Evolutionary conservation across 2,113 vertebrate species (phyloP).

Genomic region (Sciurus niger): DNA sequence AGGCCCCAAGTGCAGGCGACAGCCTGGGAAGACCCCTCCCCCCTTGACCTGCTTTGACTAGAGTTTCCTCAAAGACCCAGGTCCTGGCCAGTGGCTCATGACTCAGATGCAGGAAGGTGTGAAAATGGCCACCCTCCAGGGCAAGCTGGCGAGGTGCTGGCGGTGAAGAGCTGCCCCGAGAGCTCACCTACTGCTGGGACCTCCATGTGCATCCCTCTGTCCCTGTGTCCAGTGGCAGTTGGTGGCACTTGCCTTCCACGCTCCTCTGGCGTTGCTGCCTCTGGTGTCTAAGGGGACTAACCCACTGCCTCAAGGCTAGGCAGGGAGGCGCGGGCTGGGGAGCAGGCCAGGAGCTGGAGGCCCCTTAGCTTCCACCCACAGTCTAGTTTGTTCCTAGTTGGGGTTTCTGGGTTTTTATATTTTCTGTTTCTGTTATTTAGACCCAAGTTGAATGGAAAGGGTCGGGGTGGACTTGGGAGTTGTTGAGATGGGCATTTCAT

Average conservation of each 20-base stretch:
- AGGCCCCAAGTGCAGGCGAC: too few relatives aligned
- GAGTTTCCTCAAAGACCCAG: accelerated
- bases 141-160: too few relatives aligned
- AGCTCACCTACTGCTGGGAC: background rate
- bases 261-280: too few relatives aligned
- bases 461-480: background rate
- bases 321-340: background rate
- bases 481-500: background rate
- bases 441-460: background rate
- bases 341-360: too few relatives aligned
- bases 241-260: too few relatives aligned
- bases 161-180: too few relatives aligned
- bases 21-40: background rate
- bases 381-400: accelerated
- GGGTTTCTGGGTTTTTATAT: background rate
- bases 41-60: too few relatives aligned
- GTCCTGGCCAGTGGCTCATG: background rate
- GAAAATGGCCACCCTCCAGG: too few relatives aligned
- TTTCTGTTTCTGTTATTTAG: background rate
- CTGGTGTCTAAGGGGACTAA: too few relatives aligned
- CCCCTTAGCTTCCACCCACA: background rate
- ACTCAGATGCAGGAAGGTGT: too few relatives aligned
- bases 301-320: background rate
- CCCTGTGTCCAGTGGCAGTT: too few relatives aligned
- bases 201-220: background rate